Base-by-base conservation (phyloP, 1,140 invertebrate species). In the Zaprionus gabonicus region DNA sequence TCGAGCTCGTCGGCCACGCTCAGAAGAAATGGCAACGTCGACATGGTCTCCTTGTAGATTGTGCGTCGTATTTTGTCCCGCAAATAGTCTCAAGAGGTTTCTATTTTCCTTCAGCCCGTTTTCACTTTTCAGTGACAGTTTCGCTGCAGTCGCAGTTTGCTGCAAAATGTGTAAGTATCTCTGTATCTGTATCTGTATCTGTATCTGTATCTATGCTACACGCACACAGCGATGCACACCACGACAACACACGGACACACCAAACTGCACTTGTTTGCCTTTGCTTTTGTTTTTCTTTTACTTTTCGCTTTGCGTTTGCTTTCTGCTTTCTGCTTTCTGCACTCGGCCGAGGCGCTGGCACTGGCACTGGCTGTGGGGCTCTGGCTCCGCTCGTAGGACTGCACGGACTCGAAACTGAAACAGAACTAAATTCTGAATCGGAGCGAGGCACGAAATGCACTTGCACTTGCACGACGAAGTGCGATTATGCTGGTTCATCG, bases 1-100 rank as follows among this genome's bases (percentile, higher is more conserved):
- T 92, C 91, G 74, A 92, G 81, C 79, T 92, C 91, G 76, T 92
- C 91, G 75, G 91, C 91, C 20, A 92, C 91, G 72, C 91, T 92
- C 59, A 92, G 60, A 34, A 92, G 72, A 46, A 92, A 92, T 56
- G 91, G 91, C 38, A 92, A 60, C 71, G 91, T 92, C 81, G 91
- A 92, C 91, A 92, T 92, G 55, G 75, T 92, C 15, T 64, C 56
- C 27, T 59, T 78, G 53, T 31, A 65, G 58, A 67, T 72, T 74
- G 53, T 76, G 67, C 67, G 66, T 59, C 66, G 66, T 66, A 64
- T 68, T 49, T 67, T 68, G 34, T 17, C 10, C 15, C 25, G 15
- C 15, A 56, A 36, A 46, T 25, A 12, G 15, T 31, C 17, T 34
- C 10, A 23, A 38, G n/a, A 72, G 63, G 25, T 53, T 27, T 58